Evolutionary conservation across 2,113 vertebrate species (phyloP), one percentile per base, ranked within the genome.

Genomic region (Electrona antarctica): DNA sequence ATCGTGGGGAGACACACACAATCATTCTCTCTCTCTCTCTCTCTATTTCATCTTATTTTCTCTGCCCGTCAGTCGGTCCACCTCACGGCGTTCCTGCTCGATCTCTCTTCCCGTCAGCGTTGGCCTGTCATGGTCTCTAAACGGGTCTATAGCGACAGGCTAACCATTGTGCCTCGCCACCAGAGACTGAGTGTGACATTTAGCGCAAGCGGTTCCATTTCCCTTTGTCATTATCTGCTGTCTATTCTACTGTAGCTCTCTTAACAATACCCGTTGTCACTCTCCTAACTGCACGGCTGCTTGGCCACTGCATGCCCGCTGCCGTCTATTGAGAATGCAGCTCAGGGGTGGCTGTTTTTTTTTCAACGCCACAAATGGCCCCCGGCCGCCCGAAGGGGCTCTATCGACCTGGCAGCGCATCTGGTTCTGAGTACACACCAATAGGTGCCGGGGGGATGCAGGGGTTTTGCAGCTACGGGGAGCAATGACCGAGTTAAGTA

Each of bases 171-270:
- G 71, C 64, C n/a, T 47, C 8, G 15, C 85, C 80, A 41, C 75
- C 69, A 68, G 79, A 87, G 83, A 80, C 81, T 0, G 59, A 75
- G 65, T 67, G 81, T 87, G 81, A 85, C 84, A 83, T 90, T 86
- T 85, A 80, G 77, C 66, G 69, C 9, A 66, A 74, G 83, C 62
- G 84, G 71, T 81, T 84, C 76, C 80, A 79, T 87, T 87, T 82
- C 82, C 85, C 60, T 47, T 13, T 15, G 72, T 80, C 80, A 82
- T 90, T 86, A 86, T 86, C 68, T 62, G 79, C 85, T 72, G 76
- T 84, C 86, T 69, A 69, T 86, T 83, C 78, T 71, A 46, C 81
- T 66, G 81, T 21, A 56, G 56, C 28, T 57, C 29, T 77, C 76
- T 10, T 54, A 49, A 81, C 82, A 82, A 85, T 81, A 74, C 74